Conservation (phyloP, 2,888 invertebrate species). For the Adineta ricciae region DNA sequence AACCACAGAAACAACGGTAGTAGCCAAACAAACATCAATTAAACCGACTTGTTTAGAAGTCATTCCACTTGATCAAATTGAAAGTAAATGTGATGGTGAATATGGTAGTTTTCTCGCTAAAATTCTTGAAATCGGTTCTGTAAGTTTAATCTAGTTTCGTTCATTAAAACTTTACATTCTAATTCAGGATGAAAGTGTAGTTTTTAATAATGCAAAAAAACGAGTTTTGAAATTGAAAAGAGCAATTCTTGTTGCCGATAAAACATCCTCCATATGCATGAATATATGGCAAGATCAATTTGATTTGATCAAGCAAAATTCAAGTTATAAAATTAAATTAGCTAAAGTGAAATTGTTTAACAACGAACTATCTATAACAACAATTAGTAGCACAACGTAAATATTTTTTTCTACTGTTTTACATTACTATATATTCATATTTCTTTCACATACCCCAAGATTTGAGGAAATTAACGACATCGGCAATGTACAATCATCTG, state of each 20-base stretch:
- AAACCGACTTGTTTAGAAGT: too few species aligned
- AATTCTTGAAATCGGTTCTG: too few species aligned
- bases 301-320: not conserved
- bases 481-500: not conserved
- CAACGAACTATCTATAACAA: not conserved
- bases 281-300: not conserved
- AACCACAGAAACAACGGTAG: not conserved
- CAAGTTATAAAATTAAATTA: not conserved
- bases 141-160: too few species aligned
- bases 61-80: too few species aligned
- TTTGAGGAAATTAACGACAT: not conserved
- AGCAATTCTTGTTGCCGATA: not conserved
- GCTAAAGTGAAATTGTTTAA: not conserved
- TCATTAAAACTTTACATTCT: too few species aligned
- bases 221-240: not conserved
- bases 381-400: not conserved
- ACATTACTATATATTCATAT: not conserved
- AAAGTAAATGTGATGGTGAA: too few species aligned
- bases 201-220: too few species aligned
- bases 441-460: not conserved
- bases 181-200: too few species aligned
- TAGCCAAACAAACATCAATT: too few species aligned
- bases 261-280: not conserved
- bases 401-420: too few species aligned
- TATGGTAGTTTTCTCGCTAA: too few species aligned